These are phyloP conservation scores for Neoniphon sammara DNA, from an alignment of 2,797 vertebrate species.

Conservation along the genomic window DNA sequence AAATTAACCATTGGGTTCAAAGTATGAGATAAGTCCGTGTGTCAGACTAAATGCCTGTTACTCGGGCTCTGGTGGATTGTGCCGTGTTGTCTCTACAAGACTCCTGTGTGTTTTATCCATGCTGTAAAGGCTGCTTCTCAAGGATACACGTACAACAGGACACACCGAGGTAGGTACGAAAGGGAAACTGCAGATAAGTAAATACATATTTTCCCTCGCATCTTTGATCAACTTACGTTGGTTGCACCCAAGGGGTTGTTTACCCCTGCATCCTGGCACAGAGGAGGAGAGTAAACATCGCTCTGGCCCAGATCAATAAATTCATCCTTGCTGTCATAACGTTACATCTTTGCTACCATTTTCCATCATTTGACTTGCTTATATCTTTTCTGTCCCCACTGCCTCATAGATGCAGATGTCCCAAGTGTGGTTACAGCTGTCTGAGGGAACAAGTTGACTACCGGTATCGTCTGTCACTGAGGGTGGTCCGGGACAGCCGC, in stretches of 20 bases:
- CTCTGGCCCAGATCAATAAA: no score
- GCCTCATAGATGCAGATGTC: slow-evolving; percentile 84
- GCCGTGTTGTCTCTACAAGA: slow-evolving; percentile 76
- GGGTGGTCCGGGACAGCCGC: slow-evolving; percentile 79
- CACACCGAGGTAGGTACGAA: slow-evolving; percentile 58
- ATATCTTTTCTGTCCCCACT: neutral
- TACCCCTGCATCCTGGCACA: no score
- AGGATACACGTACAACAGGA: slow-evolving; percentile 62
- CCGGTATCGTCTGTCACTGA: slow-evolving; percentile 90
- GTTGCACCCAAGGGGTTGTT: no score
- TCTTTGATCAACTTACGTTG: no score
- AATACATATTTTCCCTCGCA: no score
- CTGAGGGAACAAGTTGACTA: slow-evolving; percentile 79
- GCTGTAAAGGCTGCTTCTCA: slow-evolving; percentile 78
- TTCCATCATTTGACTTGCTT: neutral
- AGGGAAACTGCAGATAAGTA: neutral
- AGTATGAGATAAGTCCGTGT: neutral
- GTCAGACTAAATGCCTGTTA: slow-evolving; percentile 47
- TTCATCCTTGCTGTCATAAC: no score
- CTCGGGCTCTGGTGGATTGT: slow-evolving; percentile 73
- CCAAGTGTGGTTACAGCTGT: slow-evolving; percentile 85
- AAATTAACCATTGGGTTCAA: neutral
- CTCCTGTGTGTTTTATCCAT: slow-evolving; percentile 76
- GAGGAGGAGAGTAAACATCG: no score
- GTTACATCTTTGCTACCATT: neutral